These are phyloP conservation scores for Pseudolycoriella hygida DNA, from an alignment of 2,888 invertebrate genomes.

Conservation along the genomic window DNA sequence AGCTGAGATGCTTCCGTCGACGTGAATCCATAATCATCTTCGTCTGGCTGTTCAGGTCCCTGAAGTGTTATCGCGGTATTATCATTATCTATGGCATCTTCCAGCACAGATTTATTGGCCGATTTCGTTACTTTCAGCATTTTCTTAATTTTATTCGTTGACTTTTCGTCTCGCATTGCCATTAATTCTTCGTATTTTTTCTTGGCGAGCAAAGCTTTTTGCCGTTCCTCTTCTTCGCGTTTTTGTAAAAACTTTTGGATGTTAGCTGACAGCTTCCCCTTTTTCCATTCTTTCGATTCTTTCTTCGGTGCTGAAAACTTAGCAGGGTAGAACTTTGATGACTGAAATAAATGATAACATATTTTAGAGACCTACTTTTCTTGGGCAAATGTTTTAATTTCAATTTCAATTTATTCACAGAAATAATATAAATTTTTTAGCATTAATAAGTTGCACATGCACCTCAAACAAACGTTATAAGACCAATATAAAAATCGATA, in stretches of 20 bases:
- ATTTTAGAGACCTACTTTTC: too few relatives aligned
- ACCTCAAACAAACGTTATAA: too few relatives aligned
- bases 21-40: slow-evolving; percentile 82
- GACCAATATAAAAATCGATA: too few relatives aligned
- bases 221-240: slow-evolving; percentile 61
- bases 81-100: slow-evolving; percentile 59
- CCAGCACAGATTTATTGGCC: slow-evolving; percentile 71
- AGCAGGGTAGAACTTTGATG: slow-evolving; percentile 47
- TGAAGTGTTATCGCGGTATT: slow-evolving; percentile 57
- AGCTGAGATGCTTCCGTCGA: slow-evolving; percentile 66
- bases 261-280: slow-evolving; percentile 50
- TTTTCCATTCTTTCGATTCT: slow-evolving; percentile 47
- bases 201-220: slow-evolving; percentile 41
- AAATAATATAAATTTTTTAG: too few relatives aligned
- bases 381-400: too few relatives aligned
- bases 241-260: slow-evolving; percentile 69
- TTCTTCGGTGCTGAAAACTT: slow-evolving; percentile 71
- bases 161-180: slow-evolving; percentile 52
- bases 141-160: slow-evolving; percentile 54
- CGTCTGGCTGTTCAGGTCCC: slow-evolving; percentile 66
- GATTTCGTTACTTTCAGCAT: slow-evolving; percentile 77
- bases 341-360: slow-evolving; percentile 3
- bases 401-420: too few relatives aligned
- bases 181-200: slow-evolving; percentile 45
- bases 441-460: too few relatives aligned